These are phyloP conservation scores for Xerus rutilus DNA, from an alignment of 2,797 vertebrate species.

Conservation along the genomic window DNA sequence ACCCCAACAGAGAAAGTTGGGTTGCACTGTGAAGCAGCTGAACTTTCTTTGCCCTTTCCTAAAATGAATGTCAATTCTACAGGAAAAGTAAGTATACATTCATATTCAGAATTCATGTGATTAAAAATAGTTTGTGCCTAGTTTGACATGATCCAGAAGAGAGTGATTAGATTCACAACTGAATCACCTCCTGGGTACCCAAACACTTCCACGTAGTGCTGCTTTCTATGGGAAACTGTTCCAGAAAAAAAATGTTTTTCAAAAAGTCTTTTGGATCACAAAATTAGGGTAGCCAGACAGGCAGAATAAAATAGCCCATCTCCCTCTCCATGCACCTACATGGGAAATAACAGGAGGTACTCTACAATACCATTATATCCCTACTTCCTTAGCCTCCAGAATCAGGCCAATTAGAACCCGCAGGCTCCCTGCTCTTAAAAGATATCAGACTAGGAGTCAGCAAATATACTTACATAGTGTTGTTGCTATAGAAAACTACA, in stretches of 20 bases:
- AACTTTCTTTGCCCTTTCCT: conserved; percentile 59
- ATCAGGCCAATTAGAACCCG: neutral
- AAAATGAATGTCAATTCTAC: conserved; percentile 32
- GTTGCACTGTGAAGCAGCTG: neutral
- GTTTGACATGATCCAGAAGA: neutral
- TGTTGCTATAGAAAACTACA: neutral
- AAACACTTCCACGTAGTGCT: neutral
- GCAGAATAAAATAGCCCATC: neutral
- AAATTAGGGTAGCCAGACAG: neutral
- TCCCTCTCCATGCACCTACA: neutral
- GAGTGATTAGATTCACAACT: neutral
- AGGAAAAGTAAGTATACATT: neutral
- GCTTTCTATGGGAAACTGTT: neutral
- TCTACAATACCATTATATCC: rapidly evolving
- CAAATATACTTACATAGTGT: neutral
- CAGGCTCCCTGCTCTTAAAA: neutral
- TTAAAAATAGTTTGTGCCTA: neutral
- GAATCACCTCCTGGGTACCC: neutral
- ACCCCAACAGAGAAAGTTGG: neutral
- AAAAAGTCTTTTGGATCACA: neutral
- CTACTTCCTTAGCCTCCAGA: neutral
- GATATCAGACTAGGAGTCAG: neutral
- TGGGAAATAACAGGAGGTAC: neutral
- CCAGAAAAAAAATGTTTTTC: neutral
- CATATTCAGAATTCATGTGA: neutral